phyloP scores from a whole-genome alignment of 1,140 invertebrate species.

The Piezodorus guildinii region DNA sequence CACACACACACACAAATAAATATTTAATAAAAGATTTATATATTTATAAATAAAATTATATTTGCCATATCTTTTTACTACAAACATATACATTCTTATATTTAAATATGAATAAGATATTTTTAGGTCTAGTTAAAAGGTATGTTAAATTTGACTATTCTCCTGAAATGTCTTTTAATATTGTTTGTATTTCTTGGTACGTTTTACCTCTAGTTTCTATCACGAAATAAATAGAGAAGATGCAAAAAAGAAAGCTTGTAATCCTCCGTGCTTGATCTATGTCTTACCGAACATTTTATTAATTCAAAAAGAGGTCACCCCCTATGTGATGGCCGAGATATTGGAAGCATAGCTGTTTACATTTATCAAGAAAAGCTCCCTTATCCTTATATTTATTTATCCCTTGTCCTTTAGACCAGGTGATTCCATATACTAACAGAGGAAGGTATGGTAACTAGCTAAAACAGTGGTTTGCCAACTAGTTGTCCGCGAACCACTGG shows the following conservation, averaged over 20 bases:
- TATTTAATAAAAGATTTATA: too few species aligned
- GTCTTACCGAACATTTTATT: conserved; percentile 28
- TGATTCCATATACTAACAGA: conserved; percentile 26
- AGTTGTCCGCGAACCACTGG: too few species aligned
- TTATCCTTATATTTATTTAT: too few species aligned
- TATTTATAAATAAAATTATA: too few species aligned
- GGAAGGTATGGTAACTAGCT: conserved; percentile 27
- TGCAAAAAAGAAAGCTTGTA: conserved; percentile 41
- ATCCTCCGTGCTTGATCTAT: not conserved
- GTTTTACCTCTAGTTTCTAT: conserved; percentile 69
- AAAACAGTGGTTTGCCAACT: too few species aligned
- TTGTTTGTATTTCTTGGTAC: conserved; percentile 60
- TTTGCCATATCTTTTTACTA: too few species aligned
- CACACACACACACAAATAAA: too few species aligned
- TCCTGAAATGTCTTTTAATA: conserved; percentile 33
- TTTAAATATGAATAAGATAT: too few species aligned
- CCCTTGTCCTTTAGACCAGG: conserved; percentile 28
- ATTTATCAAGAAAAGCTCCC: conserved; percentile 30
- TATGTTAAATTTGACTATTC: not conserved
- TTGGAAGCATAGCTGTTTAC: conserved; percentile 29
- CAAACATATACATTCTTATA: too few species aligned
- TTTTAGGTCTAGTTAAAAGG: too few species aligned
- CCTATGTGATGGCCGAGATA: conserved; percentile 26
- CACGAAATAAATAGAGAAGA: conserved; percentile 34
- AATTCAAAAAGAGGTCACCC: conserved; percentile 25